Evolutionary conservation across 2,113 vertebrate genomes (phyloP).

Genomic region (Sclerurus mexicanus): DNA sequence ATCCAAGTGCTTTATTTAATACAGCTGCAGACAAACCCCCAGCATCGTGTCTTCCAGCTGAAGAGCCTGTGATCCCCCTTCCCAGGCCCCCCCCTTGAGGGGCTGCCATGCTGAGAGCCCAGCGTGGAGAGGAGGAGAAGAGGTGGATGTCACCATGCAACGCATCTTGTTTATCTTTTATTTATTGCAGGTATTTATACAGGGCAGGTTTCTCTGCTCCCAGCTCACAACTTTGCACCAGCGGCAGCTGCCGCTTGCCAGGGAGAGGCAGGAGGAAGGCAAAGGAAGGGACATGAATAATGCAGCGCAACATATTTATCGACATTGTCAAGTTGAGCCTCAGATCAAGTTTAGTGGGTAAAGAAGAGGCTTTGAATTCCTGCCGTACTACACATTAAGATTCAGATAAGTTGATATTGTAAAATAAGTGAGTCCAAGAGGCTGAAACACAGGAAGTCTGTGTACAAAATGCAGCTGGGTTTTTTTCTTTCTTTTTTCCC

Average conservation of each 20-base stretch:
- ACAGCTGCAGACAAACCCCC: constrained; percentile 57
- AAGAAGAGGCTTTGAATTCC: constrained; percentile 34
- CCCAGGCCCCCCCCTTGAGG: background rate
- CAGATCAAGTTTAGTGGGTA: background rate
- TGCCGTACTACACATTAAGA: constrained; percentile 7
- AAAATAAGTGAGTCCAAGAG: background rate
- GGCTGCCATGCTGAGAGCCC: background rate
- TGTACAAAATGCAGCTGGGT: background rate
- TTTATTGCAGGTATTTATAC: constrained; percentile 55
- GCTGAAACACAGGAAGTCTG: background rate
- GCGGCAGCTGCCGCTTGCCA: background rate
- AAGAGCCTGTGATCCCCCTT: background rate
- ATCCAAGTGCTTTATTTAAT: constrained; percentile 65
- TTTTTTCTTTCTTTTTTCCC: too few relatives aligned
- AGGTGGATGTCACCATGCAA: constrained; percentile 2
- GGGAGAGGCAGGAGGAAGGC: constrained; percentile 24
- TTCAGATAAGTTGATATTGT: constrained; percentile 14
- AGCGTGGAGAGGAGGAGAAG: background rate
- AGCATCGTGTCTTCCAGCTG: constrained; percentile 45
- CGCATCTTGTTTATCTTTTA: constrained; percentile 63
- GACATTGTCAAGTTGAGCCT: constrained; percentile 36
- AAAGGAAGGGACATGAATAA: constrained; percentile 49
- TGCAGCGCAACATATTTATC: constrained; percentile 47
- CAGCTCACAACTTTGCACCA: background rate
- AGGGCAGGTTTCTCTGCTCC: constrained; percentile 27